Base-by-base conservation (phyloP, 2,797 vertebrate genomes). In the Cossypha caffra region DNA sequence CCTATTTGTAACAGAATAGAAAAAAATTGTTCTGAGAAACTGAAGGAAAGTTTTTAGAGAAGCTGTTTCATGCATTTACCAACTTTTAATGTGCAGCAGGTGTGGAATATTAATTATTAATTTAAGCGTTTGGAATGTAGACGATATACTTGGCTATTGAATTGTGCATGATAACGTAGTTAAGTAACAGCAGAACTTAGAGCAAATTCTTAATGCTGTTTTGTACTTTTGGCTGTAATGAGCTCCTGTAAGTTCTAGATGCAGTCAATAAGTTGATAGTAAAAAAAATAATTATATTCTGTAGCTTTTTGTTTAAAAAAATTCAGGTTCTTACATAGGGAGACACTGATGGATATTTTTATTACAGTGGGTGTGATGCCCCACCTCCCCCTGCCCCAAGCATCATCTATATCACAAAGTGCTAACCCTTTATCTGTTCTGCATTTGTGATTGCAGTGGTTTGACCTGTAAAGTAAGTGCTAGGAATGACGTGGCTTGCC, bases 381-480 rank as follows among this genome's bases (percentile, higher is more conserved):
- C 7, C 35, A 63, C 9, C 64, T 69, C 4, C 7, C 20, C 7
- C 14, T 66, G 15, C 31, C 19, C 23, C n/a, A n/a, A 24, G 16
- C 50, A 38, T 29, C 33, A 35, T 68, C 24, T 43, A 1, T 55
- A 33, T 77, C 15, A 51, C 29, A 35, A 11, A 38, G 31, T 21
- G 5, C 38, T 75, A 80, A 78, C 45, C 64, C 16, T 40, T 71
- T 55, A 35, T 61, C 24, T 95, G 38, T 81, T 73, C 77, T 95
- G 73, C 20, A 33, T 96, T 38, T 85, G 76, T 73, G 55, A 52
- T 97, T 74, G 42, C 97, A 99, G 99, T 94, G 99, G 98, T 85
- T 98, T 99, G 95, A 95, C 98, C 28, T 99, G 99, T 92, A 99
- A 99, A 99, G 99, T 99, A 76, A 99, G 99, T 83, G 99, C 99